Evolutionary conservation across 1,140 invertebrate species (phyloP), one percentile per base, ranked within the genome.

Genomic region (Drosophila saltans): DNA sequence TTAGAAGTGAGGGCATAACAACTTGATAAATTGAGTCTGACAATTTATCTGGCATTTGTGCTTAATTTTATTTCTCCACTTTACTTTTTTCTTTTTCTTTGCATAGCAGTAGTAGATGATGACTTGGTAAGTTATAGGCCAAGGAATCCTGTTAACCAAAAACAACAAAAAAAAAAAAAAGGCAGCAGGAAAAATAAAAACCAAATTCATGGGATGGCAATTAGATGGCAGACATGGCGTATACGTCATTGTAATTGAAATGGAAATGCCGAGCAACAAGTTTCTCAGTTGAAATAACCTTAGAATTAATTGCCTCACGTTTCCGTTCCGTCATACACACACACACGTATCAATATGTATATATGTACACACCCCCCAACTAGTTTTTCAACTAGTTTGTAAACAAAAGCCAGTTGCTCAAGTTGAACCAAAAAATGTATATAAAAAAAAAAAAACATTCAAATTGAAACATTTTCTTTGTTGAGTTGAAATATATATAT

Each of bases 211-310:
- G 71, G 80, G 62, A 45, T 60, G 67, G 56, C 69, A 82, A 86
- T 83, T 88, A 75, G 65, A 58, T 69, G 76, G 61, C 68, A 65
- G 72, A 79, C 73, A 56, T 69, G 65, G 73, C 76, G 69, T 69
- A 86, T 89, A 86, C 83, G 80, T 89, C 83, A 86, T 86, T 77
- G 79, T 88, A 86, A 89, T 89, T 83, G 83, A 88, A 86, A 88
- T 80, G 80, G 77, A 85, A 88, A 88, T 89, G 84, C 45, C 80
- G 84, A 80, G 83, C 83, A 86, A 86, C 83, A 86, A 86, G 83
- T 86, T 82, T 89, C 80, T 89, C 76, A 77, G 60, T 78, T 74
- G 65, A 74, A 83, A 86, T 88, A 86, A 86, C 83, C 83, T 86
- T 86, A 86, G 83, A 89, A 86, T 86, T 80, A 86, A 86, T 86